These are phyloP conservation scores for Tiliacea aurago DNA, from an alignment of 2,888 invertebrate species.

Conservation along the genomic window DNA sequence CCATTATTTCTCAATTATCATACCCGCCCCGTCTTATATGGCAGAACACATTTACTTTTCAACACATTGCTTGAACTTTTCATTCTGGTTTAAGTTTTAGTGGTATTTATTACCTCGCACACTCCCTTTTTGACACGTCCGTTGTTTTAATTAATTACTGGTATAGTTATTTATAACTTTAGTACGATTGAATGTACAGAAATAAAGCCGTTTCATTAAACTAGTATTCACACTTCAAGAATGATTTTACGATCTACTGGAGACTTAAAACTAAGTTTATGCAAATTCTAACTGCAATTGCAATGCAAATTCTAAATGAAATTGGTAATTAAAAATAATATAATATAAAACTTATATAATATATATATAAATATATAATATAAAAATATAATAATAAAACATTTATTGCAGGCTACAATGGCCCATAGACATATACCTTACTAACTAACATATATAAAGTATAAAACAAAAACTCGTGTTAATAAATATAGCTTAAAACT, in stretches of 20 bases:
- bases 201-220: constrained; percentile 24
- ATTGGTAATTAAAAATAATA: constrained; percentile 30
- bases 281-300: constrained; percentile 26
- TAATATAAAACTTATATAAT: too few relatives aligned
- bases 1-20: constrained; percentile 44
- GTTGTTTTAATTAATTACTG: constrained; percentile 27
- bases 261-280: constrained; percentile 20
- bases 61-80: constrained; percentile 45
- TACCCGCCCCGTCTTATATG: constrained; percentile 30
- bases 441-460: too few relatives aligned
- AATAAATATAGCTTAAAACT: too few relatives aligned
- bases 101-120: constrained; percentile 19
- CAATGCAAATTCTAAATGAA: constrained; percentile 27
- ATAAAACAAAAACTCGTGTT: too few relatives aligned
- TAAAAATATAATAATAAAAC: too few relatives aligned
- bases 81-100: constrained; percentile 24
- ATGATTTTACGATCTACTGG: constrained; percentile 15
- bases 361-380: too few relatives aligned
- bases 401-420: too few relatives aligned
- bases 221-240: constrained; percentile 9
- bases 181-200: constrained; percentile 2
- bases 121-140: constrained; percentile 22
- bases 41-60: constrained; percentile 33
- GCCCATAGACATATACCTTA: too few relatives aligned
- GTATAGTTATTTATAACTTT: constrained; percentile 27